phyloP scores from a whole-genome alignment of 2,888 invertebrate species.

The Phytoseiulus persimilis region DNA sequence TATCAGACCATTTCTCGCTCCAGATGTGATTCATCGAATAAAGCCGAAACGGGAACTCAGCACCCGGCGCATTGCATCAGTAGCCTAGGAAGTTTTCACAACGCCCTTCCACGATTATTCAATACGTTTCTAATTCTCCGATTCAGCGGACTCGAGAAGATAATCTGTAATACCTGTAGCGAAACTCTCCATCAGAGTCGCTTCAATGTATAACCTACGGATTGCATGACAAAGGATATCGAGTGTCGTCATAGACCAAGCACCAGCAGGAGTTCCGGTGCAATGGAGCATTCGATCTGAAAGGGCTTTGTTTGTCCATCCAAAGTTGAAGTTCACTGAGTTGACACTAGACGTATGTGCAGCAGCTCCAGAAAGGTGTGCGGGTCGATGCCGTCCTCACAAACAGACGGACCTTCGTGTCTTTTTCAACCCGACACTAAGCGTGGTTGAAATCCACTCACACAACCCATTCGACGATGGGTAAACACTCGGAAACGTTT shows the following conservation, averaged over 20 bases:
- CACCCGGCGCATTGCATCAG: too few relatives aligned
- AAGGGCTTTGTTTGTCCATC: not conserved
- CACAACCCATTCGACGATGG: not conserved
- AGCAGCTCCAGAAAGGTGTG: not conserved
- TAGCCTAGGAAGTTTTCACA: too few relatives aligned
- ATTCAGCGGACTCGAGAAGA: too few relatives aligned
- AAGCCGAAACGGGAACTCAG: too few relatives aligned
- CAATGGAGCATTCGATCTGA: not conserved
- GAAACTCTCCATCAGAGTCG: not conserved
- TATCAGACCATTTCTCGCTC: too few relatives aligned
- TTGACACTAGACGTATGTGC: not conserved
- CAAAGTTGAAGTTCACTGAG: not conserved
- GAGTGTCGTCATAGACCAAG: not conserved
- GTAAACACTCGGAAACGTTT: not conserved
- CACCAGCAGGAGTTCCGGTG: not conserved
- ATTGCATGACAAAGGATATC: not conserved
- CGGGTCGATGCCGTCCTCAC: not conserved
- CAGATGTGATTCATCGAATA: too few relatives aligned
- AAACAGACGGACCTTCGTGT: not conserved
- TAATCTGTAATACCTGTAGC: not conserved
- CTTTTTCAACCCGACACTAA: not conserved
- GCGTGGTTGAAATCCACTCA: not conserved
- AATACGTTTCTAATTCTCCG: too few relatives aligned
- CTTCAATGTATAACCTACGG: not conserved
- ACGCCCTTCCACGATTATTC: too few relatives aligned